Base-by-base conservation (phyloP, 2,888 invertebrate genomes). In the Heliothis peltigera region DNA sequence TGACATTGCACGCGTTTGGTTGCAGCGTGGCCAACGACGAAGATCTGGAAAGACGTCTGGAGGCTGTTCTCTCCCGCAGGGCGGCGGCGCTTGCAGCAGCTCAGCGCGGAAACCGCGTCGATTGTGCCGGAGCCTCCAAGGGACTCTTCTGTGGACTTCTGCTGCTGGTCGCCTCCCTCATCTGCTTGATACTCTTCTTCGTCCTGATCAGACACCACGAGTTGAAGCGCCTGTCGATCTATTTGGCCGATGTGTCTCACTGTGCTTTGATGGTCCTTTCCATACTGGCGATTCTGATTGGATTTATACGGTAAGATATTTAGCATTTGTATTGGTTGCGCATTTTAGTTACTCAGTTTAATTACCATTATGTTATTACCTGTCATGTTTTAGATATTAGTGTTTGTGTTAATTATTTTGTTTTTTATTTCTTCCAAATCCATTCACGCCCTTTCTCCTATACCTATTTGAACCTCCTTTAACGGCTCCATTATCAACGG, bases 141-240 rank as follows among this genome's bases (percentile, higher is more conserved):
- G 98, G 98, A 79, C 96, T 98, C 57, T 98, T 98, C 96, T 98
- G 98, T 91, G 98, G 98, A 83, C 96, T 98, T 56, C 96, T 98
- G 68, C 96, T 98, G 75, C 95, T 98, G 83, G 98, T 98, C 78
- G 98, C 98, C 62, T 98, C 98, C 21, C 96, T 98, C 81, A 98
- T 98, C 91, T 98, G 98, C 92, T 96, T 99, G 90, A 98, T 99
- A 85, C 96, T 99, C 77, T 99, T 99, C 97, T 99, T 99, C 95
- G 98, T 99, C 77, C 96, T 99, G 85, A 97, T 98, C 80, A 97
- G 97, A 90, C 97, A 98, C 90, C 97, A 97, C 69, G 96, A 98
- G 86, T 96, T 98, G 88, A 97, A 97, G 80, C 96, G 98, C 77
- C 95, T 98, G 79, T 98, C 98, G 60, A 98, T 98, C 84, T 98